Conservation (phyloP, 37 sponge, comb jelly and placozoan species). For the Petrosia ficiformis region DNA sequence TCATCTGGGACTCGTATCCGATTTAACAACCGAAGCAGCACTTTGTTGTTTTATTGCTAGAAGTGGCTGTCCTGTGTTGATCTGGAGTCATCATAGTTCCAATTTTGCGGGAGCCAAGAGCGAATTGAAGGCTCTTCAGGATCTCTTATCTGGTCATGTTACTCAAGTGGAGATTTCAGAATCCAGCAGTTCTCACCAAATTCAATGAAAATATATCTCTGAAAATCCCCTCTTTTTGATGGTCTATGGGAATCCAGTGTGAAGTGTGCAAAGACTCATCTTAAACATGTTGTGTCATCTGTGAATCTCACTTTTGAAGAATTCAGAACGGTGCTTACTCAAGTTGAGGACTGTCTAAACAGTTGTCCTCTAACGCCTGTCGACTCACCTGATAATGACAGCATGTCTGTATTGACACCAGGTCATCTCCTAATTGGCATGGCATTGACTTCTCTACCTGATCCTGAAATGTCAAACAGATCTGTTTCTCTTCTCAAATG, state of each 20-base stretch:
- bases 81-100: conserved; percentile 33
- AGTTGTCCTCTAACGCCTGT: conserved; percentile 30
- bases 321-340: conserved; percentile 19
- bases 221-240: conserved; percentile 33
- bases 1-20: conserved; percentile 31
- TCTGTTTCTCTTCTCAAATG: conserved; percentile 19
- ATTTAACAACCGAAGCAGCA: conserved; percentile 30
- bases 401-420: conserved; percentile 25
- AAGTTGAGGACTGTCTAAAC: conserved; percentile 38
- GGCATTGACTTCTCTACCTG: conserved; percentile 19
- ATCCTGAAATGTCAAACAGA: conserved; percentile 3
- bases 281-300: not conserved
- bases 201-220: conserved; percentile 25
- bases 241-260: conserved; percentile 22
- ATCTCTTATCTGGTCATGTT: conserved; percentile 5
- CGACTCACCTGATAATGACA: conserved; percentile 21
- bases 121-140: conserved; percentile 15
- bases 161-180: conserved; percentile 18
- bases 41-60: conserved; percentile 27
- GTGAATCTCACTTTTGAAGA: conserved; percentile 39
- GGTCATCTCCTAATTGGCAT: conserved; percentile 41
- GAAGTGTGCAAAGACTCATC: conserved; percentile 6
- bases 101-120: conserved; percentile 42
- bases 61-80: conserved; percentile 14
- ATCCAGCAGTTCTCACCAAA: conserved; percentile 5